Conservation (phyloP, 2,113 vertebrate genomes). For the Hippolais icterina region DNA sequence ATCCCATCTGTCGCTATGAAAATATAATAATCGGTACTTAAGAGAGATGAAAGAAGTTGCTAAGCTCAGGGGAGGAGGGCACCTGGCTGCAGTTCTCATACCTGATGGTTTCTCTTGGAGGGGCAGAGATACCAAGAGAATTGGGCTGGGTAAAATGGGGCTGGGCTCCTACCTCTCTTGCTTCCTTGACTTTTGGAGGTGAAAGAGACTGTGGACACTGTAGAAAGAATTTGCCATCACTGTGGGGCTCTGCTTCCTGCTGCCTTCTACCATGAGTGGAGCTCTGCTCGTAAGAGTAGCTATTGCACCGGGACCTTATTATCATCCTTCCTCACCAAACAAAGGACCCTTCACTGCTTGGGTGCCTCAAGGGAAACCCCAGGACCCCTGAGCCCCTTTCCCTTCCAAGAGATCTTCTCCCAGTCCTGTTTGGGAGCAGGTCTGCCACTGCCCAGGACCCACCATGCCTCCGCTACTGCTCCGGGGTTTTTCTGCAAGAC, state of each 20-base stretch:
- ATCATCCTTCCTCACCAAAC: background rate
- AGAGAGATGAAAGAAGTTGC: background rate
- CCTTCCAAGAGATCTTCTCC: background rate
- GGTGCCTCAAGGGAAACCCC: background rate
- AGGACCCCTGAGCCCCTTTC: background rate
- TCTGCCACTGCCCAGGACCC: background rate
- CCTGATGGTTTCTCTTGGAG: background rate
- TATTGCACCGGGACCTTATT: background rate
- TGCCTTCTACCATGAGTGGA: background rate
- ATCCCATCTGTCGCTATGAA: background rate
- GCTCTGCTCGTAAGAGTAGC: background rate
- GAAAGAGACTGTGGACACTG: background rate
- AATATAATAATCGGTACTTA: background rate
- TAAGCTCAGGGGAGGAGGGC: background rate
- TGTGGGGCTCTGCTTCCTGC: background rate
- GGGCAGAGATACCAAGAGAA: background rate
- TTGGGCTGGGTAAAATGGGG: background rate
- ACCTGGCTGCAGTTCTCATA: background rate
- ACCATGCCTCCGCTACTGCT: background rate
- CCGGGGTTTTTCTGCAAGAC: background rate
- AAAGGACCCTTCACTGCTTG: background rate
- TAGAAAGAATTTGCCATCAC: background rate
- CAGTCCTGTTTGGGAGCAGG: fast-evolving
- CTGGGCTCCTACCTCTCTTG: background rate
- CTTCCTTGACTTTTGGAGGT: background rate